Conservation (phyloP, 2,888 invertebrate species). For the Pterobdella sp. region DNA sequence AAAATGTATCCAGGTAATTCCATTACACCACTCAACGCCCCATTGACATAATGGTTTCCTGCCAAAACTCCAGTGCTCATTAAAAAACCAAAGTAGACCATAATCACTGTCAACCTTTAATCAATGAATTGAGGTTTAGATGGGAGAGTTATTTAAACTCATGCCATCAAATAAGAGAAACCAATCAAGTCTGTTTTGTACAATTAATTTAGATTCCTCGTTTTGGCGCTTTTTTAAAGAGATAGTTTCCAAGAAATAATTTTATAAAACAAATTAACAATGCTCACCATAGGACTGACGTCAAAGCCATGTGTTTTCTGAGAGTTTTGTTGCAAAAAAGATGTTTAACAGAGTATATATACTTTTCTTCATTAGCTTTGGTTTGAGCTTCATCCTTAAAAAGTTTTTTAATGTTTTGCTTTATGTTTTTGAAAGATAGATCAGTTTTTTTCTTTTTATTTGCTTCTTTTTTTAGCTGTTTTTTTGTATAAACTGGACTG, state of each 20-base stretch:
- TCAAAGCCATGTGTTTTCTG: not conserved
- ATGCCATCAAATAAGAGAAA: too few relatives aligned
- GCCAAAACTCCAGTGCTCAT: slow-evolving; percentile 42
- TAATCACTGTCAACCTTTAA: slow-evolving; percentile 40
- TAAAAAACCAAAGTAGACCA: slow-evolving; percentile 43
- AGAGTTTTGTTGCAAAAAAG: slow-evolving; percentile 16
- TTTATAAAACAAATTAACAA: not conserved
- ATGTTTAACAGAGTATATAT: not conserved
- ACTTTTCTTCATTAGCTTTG: not conserved
- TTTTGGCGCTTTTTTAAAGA: not conserved
- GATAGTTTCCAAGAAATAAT: not conserved
- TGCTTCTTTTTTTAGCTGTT: not conserved
- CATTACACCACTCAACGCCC: slow-evolving; percentile 38
- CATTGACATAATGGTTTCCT: slow-evolving; percentile 41
- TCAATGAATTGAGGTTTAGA: not conserved
- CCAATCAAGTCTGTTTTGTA: too few relatives aligned
- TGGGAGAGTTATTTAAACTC: too few relatives aligned
- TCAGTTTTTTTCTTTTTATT: not conserved
- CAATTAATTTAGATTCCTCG: not conserved
- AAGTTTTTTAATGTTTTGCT: not conserved
- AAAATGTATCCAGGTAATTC: slow-evolving; percentile 40
- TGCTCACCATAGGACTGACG: slow-evolving; percentile 14
- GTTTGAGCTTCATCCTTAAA: not conserved
- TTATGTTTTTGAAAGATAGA: not conserved
- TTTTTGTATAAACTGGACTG: slow-evolving; percentile 23